Base-by-base conservation (phyloP, 2,797 vertebrate genomes). In the Hippoglossus hippoglossus region DNA sequence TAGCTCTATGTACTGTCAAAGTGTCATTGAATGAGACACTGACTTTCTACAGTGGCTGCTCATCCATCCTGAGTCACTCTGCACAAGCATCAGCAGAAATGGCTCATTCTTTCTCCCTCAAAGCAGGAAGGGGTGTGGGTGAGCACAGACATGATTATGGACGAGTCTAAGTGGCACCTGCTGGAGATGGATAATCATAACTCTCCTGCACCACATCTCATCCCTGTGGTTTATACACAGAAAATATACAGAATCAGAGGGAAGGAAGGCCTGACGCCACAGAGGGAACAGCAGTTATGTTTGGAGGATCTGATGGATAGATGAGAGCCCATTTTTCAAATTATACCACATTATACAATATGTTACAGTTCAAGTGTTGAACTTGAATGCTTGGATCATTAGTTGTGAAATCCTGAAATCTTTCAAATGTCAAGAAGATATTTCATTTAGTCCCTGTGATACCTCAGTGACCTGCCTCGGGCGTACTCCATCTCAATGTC, bases 121-220 rank as follows among this genome's bases (percentile, higher is more conserved):
- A 68, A 73, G 62, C 67, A 47, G 74, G 52, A 63, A 63, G 64
- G 64, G 70, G 71, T 64, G 84, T 67, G 70, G 73, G 57, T 75
- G 77, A 82, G 79, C 63, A 64, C 86, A 75, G 80, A 85, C 15
- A 31, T 73, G 77, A 88, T 84, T 80, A 82, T 71, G 41, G 65
- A 87, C 75, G 72, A 73, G 60, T 76, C 67, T 81, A 64, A 74
- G 79, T 80, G 80, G 76, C 79, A 78, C 74, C 81, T 75, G 73
- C 71, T 50, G 61, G 59, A 79, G 68, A 83, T 78, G 69, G 77
- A 78, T 86, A 73, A 82, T 81, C 72, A 77, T 44, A 86, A 83
- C 61, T 57, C 46, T 80, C 47, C 77, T 63, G 31, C 63, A n/a
- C 66, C 58, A 61, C 61, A 64, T 24, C 65, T 81, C 74, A 83